These are phyloP conservation scores for Varecia variegata DNA, from an alignment of 2,797 vertebrate genomes.

Conservation along the genomic window DNA sequence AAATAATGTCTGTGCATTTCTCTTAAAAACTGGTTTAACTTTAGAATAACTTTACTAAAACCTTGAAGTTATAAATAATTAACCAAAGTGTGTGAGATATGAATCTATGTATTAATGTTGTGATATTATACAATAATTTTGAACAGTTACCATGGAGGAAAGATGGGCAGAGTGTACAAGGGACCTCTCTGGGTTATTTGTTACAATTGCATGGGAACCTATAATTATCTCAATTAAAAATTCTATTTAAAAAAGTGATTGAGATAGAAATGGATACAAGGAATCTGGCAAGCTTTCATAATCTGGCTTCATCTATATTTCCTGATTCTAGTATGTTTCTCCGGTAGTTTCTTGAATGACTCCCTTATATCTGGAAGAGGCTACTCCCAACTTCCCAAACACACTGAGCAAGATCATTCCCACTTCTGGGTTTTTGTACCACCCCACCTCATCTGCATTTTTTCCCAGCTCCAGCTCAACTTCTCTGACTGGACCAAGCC, in stretches of 20 bases:
- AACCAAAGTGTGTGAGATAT: neutral
- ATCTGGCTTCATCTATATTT: neutral
- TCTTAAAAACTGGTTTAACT: constrained; percentile 23
- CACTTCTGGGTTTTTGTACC: neutral
- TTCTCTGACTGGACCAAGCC: neutral
- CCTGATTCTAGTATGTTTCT: neutral
- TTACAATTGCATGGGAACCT: neutral
- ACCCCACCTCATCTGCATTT: neutral
- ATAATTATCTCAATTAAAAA: neutral
- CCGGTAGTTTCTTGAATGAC: neutral
- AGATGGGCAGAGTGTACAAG: neutral
- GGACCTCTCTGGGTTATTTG: neutral
- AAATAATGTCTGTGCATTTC: neutral
- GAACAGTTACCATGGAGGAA: neutral
- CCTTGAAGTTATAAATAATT: neutral
- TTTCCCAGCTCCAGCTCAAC: neutral
- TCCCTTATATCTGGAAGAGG: neutral
- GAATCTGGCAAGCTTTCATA: neutral
- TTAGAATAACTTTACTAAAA: neutral
- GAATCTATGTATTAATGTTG: neutral
- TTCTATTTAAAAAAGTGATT: neutral
- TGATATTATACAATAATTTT: neutral
- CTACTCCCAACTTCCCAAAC: neutral
- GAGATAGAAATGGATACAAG: neutral
- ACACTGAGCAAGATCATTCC: neutral